These are phyloP conservation scores for Scleropages formosus DNA, from an alignment of 2,797 vertebrate species.

Conservation along the genomic window DNA sequence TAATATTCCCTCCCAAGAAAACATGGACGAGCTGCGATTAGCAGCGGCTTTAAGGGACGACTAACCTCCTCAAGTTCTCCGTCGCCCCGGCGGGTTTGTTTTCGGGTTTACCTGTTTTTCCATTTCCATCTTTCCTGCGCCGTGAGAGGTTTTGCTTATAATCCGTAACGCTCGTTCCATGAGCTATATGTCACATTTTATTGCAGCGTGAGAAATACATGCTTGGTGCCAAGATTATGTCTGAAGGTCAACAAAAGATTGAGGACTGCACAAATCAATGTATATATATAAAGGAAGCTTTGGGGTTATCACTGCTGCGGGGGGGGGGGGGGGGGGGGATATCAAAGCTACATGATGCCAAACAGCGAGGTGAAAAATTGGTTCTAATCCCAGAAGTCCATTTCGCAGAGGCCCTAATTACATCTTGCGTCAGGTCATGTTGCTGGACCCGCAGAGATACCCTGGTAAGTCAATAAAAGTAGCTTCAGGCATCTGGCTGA, in stretches of 20 bases:
- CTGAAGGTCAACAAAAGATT: neutral
- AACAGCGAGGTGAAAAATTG: neutral
- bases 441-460: no score
- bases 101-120: no score
- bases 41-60: no score
- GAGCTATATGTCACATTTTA: neutral
- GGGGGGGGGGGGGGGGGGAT: neutral
- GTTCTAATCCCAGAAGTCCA: neutral
- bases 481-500: neutral
- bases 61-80: no score
- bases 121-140: neutral
- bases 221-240: neutral
- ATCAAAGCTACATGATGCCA: neutral
- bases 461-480: neutral
- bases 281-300: no score
- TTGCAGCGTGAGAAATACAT: neutral
- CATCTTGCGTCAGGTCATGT: neutral
- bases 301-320: neutral
- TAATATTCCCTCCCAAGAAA: no score
- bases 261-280: neutral
- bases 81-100: no score
- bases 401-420: neutral
- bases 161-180: neutral
- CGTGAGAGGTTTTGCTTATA: neutral
- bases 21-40: no score